Conservation (phyloP, 2,797 vertebrate genomes). For the Echiichthys vipera region DNA sequence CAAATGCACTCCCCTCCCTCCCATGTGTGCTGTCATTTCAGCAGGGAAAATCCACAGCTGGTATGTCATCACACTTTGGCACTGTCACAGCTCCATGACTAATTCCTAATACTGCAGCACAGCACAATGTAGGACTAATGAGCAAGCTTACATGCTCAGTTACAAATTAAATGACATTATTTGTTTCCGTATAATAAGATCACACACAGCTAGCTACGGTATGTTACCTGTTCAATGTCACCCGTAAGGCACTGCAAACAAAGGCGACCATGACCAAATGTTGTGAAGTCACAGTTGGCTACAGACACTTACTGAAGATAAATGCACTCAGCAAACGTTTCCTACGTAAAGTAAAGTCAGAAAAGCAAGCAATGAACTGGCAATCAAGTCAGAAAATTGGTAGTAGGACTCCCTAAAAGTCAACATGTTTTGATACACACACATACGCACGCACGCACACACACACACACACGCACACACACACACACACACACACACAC, state of each 20-base stretch:
- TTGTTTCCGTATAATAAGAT: too few species aligned
- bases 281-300: neutral
- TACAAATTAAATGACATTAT: too few species aligned
- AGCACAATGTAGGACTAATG: neutral
- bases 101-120: neutral
- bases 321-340: neutral
- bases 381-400: too few species aligned
- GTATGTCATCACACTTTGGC: constrained; percentile 46
- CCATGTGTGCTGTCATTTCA: constrained; percentile 42
- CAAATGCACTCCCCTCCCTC: constrained; percentile 11
- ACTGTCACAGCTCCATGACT: neutral
- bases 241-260: neutral
- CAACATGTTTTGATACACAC: too few species aligned
- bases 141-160: too few species aligned
- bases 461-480: too few species aligned
- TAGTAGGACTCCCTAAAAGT: too few species aligned
- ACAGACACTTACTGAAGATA: neutral
- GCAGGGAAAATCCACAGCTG: constrained; percentile 53
- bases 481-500: too few species aligned
- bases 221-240: neutral
- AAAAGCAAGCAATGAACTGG: too few species aligned
- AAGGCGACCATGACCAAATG: constrained; percentile 14
- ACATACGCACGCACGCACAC: too few species aligned
- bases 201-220: neutral
- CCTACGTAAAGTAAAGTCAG: neutral